A percentile compares a stretch with the other conserved stretches of the same genome.
Conservation (phyloP, 2,797 vertebrate genomes). For the Chiroxiphia lanceolata region DNA sequence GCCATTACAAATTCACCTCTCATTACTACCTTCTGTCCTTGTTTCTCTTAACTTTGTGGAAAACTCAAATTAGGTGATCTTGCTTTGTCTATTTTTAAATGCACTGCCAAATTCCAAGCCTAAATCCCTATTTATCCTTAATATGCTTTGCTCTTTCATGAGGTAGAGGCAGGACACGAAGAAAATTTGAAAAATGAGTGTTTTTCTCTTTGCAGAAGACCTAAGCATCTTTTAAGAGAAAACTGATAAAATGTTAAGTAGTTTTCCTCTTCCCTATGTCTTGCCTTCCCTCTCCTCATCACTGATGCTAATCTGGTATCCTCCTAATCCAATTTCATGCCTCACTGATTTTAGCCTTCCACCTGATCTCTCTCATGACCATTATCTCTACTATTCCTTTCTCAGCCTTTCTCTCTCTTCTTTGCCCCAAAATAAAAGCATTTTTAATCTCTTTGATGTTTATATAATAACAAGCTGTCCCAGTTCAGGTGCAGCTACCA, state of each 20-base stretch:
- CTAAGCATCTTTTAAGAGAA: not conserved
- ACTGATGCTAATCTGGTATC: not conserved
- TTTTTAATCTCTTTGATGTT: not conserved
- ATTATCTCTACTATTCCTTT: not conserved
- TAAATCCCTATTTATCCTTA: not conserved
- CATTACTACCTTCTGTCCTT: not conserved
- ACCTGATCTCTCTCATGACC: not conserved
- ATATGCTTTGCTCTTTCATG: accelerated
- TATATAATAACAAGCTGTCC: not conserved
- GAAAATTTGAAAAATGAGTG: not conserved
- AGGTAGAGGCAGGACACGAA: not conserved
- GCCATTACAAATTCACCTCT: not conserved
- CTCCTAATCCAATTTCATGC: not conserved
- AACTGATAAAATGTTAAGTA: not conserved
- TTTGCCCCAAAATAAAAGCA: not conserved
- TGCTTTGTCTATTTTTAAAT: not conserved
- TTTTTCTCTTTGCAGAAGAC: not conserved
- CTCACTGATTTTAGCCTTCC: not conserved
- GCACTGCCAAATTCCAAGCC: not conserved
- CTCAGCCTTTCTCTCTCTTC: not conserved
- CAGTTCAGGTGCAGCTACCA: not conserved
- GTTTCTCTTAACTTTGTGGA: not conserved
- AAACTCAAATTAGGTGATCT: not conserved
- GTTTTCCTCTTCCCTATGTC: not conserved
- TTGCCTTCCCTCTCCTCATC: not conserved